Evolutionary conservation across 2,113 vertebrate species (phyloP).

Genomic region (Epinephelus cyanopodus): DNA sequence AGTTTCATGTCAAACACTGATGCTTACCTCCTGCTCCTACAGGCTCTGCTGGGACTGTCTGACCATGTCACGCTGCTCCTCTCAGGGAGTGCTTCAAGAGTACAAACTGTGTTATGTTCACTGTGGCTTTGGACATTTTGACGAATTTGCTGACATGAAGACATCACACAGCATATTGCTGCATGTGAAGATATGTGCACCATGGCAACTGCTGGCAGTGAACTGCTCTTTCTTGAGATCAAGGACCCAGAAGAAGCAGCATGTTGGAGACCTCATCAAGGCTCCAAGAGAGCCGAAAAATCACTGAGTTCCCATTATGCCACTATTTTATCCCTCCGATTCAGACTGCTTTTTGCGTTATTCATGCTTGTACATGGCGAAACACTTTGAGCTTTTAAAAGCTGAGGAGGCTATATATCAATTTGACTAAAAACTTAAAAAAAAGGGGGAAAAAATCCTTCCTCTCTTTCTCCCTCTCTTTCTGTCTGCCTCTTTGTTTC

Average conservation of each 20-base stretch:
- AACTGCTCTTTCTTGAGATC: slow-evolving; percentile 40
- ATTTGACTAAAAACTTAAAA: slow-evolving; percentile 32
- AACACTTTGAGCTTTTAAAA: slow-evolving; percentile 47
- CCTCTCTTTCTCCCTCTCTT: slow-evolving; percentile 7
- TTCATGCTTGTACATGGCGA: slow-evolving; percentile 24
- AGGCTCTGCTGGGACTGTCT: slow-evolving; percentile 43
- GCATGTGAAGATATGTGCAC: slow-evolving; percentile 16
- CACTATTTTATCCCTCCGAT: slow-evolving; percentile 41
- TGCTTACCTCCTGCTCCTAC: slow-evolving; percentile 23
- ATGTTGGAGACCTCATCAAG: slow-evolving; percentile 48
- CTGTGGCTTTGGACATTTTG: slow-evolving; percentile 12
- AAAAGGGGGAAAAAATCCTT: not conserved
- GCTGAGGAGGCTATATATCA: slow-evolving; percentile 30
- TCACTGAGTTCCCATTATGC: slow-evolving; percentile 42
- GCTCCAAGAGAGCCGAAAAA: slow-evolving; percentile 28
- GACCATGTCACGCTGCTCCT: slow-evolving; percentile 40
- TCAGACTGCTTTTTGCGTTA: slow-evolving; percentile 39
- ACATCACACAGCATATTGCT: slow-evolving; percentile 15
- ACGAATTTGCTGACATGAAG: slow-evolving; percentile 39
- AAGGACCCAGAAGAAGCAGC: slow-evolving; percentile 44
- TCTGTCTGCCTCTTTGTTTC: slow-evolving; percentile 35
- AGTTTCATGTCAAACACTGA: slow-evolving; percentile 49
- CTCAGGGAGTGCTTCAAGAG: slow-evolving; percentile 35
- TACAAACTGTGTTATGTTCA: slow-evolving; percentile 38
- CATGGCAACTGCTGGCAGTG: slow-evolving; percentile 12